These are phyloP conservation scores for Odocoileus virginianus DNA, from an alignment of 2,113 vertebrate genomes.

Conservation along the genomic window DNA sequence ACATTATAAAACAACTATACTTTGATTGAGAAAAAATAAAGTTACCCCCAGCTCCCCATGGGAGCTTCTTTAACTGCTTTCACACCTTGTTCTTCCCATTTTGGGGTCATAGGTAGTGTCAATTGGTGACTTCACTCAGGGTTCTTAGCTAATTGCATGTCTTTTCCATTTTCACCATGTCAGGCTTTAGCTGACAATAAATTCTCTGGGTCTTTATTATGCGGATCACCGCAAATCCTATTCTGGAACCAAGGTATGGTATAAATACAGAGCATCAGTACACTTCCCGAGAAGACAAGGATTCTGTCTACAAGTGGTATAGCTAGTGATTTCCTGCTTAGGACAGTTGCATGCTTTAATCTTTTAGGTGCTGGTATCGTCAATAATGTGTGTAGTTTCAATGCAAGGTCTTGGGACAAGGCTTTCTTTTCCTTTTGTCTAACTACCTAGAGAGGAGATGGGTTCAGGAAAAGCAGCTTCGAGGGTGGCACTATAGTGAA, in stretches of 20 bases:
- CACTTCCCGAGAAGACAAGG: not conserved
- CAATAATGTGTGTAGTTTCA: not conserved
- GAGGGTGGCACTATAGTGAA: not conserved
- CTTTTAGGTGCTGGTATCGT: not conserved
- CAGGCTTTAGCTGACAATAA: not conserved
- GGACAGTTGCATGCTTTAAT: not conserved
- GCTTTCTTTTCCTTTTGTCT: not conserved
- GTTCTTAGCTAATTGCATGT: not conserved
- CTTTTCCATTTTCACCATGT: not conserved
- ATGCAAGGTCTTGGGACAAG: not conserved
- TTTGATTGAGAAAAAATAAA: not conserved
- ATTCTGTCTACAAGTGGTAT: not conserved
- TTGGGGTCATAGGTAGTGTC: not conserved
- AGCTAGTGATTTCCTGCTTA: not conserved
- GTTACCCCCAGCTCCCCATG: not conserved
- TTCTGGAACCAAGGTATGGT: not conserved
- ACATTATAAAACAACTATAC: not conserved
- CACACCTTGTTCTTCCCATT: not conserved
- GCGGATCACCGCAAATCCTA: not conserved
- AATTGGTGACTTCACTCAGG: not conserved
- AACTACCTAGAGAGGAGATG: not conserved
- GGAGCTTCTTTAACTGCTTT: not conserved
- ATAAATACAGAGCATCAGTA: not conserved
- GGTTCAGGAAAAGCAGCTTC: not conserved
- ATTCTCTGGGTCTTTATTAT: not conserved